Conservation (phyloP, 2,797 vertebrate genomes). For the Takifugu rubripes region DNA sequence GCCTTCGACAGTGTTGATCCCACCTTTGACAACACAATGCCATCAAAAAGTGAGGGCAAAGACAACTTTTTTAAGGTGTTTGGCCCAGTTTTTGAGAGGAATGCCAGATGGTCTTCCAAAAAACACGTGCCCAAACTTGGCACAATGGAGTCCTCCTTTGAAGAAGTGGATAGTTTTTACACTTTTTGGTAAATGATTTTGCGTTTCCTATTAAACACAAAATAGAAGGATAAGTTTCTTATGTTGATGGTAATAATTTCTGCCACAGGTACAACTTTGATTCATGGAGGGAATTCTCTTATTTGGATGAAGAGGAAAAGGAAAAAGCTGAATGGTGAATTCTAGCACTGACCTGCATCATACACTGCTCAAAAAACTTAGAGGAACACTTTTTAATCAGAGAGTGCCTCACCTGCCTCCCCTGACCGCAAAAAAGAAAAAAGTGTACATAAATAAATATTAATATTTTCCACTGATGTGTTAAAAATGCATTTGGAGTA, state of each 20-base stretch:
- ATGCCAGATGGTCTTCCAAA: slow-evolving; percentile 93
- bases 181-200: slow-evolving; percentile 90
- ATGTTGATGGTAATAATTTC: background rate
- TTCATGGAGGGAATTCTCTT: slow-evolving; percentile 99
- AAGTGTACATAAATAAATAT: too few relatives aligned
- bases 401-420: too few relatives aligned
- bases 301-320: slow-evolving; percentile 98
- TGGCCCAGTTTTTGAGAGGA: slow-evolving; percentile 88
- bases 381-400: too few relatives aligned
- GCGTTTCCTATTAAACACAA: background rate
- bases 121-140: slow-evolving; percentile 90
- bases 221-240: background rate
- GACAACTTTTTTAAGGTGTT: slow-evolving; percentile 94
- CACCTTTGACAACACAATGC: slow-evolving; percentile 91
- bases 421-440: too few relatives aligned
- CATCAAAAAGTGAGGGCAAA: slow-evolving; percentile 92
- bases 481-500: too few relatives aligned
- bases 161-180: slow-evolving; percentile 97
- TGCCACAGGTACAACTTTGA: slow-evolving; percentile 95
- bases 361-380: too few relatives aligned
- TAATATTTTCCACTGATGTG: too few relatives aligned
- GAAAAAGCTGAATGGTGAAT: slow-evolving; percentile 98
- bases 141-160: slow-evolving; percentile 84
- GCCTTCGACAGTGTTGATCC: slow-evolving; percentile 98
- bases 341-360: background rate